Conservation (phyloP, 2,113 vertebrate species). For the Dipodomys ordii region DNA sequence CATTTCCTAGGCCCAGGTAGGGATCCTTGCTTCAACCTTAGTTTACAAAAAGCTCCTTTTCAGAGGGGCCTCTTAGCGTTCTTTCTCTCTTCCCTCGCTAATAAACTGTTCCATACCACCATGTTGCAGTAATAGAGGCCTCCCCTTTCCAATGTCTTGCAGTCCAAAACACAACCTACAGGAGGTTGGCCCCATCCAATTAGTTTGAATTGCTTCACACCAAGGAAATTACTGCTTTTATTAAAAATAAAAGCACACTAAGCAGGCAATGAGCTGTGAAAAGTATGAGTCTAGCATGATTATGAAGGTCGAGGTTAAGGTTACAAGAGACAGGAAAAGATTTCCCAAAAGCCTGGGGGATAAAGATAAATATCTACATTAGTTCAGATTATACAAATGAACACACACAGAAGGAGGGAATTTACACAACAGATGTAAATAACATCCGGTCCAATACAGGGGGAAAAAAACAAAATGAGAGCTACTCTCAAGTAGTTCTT, state of each 20-base stretch:
- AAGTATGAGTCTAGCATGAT: slow-evolving; percentile 70
- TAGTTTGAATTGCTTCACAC: slow-evolving; percentile 74
- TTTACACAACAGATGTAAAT: slow-evolving; percentile 46
- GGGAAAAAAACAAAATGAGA: slow-evolving; percentile 48
- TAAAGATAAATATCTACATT: slow-evolving; percentile 28
- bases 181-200: slow-evolving; percentile 68
- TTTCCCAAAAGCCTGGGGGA: slow-evolving; percentile 43
- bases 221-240: slow-evolving; percentile 83
- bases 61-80: not conserved
- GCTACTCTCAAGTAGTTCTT: slow-evolving; percentile 57
- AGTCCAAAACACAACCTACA: slow-evolving; percentile 68
- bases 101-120: slow-evolving; percentile 68
- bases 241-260: slow-evolving; percentile 78
- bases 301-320: slow-evolving; percentile 86
- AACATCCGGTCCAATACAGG: not conserved
- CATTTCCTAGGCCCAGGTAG: slow-evolving; percentile 36
- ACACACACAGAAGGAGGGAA: not conserved
- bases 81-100: slow-evolving; percentile 41
- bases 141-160: slow-evolving; percentile 59
- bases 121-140: slow-evolving; percentile 64
- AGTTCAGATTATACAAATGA: not conserved
- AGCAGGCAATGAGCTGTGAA: slow-evolving; percentile 64
- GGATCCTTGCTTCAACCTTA: slow-evolving; percentile 44
- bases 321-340: slow-evolving; percentile 76
- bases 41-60: slow-evolving; percentile 50